Base-by-base conservation (phyloP, 37 sponge, comb jelly and placozoan species). In the Corticium candelabrum region DNA sequence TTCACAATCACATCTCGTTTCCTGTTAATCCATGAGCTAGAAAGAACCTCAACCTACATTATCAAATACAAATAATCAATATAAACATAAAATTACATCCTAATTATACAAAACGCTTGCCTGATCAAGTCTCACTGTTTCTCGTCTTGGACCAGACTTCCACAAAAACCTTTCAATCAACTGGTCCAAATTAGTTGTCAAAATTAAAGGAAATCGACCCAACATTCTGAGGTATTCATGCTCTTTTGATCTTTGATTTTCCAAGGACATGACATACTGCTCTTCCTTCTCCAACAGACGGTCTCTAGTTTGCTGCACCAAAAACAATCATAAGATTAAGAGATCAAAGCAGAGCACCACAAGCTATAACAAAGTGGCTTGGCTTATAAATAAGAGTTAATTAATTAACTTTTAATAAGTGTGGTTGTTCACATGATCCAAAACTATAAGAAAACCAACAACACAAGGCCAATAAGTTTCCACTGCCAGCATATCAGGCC, bases 271-370 rank as follows among this genome's bases (percentile, higher is more conserved):
- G 69, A 81, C 78, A 62, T 37, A 78, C 29, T 85, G 37, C 29
- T 88, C 86, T 3, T 85, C 85, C 43, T 73, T 77, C 35, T 85
- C 83, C 30, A 40, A n/a, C 4, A 88, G 62, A n/a, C 89, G 62
- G 15, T 50, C 62, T 50, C n/a, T n/a, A n/a, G n/a, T n/a, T n/a
- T n/a, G n/a, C n/a, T 50, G 62, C 15, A 11, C 62, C 62, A 21
- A 50, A 50, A 50, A 50, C 62, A 21, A n/a, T n/a, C n/a, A n/a
- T n/a, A n/a, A n/a, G n/a, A n/a, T n/a, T n/a, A n/a, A n/a, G n/a
- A n/a, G n/a, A n/a, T n/a, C n/a, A n/a, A n/a, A n/a, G n/a, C n/a
- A n/a, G n/a, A n/a, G n/a, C n/a, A n/a, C n/a, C n/a, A n/a, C n/a
- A n/a, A n/a, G n/a, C n/a, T n/a, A n/a, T n/a, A n/a, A n/a, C n/a